Base-by-base conservation (phyloP, 2,888 invertebrate species). In the Oasisia sp. region DNA sequence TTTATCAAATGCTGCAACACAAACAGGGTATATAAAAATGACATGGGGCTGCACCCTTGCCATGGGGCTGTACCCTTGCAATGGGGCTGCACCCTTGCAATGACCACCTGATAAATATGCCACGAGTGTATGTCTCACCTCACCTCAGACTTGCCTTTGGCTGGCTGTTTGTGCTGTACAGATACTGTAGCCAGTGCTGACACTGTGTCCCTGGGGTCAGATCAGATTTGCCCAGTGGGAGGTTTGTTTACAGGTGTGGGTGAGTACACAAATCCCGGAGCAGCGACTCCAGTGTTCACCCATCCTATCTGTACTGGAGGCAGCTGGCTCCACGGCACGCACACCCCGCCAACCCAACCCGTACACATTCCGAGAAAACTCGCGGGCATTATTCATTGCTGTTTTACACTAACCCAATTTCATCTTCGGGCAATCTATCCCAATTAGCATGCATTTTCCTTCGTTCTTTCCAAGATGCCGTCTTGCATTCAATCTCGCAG, bases 361-460 rank as follows among this genome's bases (percentile, higher is more conserved):
- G n/a, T 27, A 27, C 74, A 3, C 74, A 74, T 74, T 74, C 74
- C 74, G 11, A 11, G 56, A 56, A 74, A 19, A 2, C 27, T 50
- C 50, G 9, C 50, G 5, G 8, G 50, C 27, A 19, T 74, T 74
- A 74, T 74, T 74, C 74, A 74, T n/a, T 74, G 74, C 50, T 50
- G 50, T 50, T 50, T 50, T 50, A 50, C 50, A 50, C 50, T 50
- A 50, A 50, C 27, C 74, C 74, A 27, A 74, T 74, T 74, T 19
- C 74, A 74, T 74, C 74, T 74, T 74, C 7, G 27, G 74, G 74
- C 74, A 74, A 74, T 74, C 74, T 74, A 74, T 74, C 74, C 74
- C 74, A 74, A 74, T 74, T 74, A 74, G 74, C 74, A 74, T 74
- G 19, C 74, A 74, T 74, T n/a, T 74, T 74, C 74, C 74, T 74